Conservation (phyloP, 2,797 vertebrate species). For the Lutjanus campechanus region DNA sequence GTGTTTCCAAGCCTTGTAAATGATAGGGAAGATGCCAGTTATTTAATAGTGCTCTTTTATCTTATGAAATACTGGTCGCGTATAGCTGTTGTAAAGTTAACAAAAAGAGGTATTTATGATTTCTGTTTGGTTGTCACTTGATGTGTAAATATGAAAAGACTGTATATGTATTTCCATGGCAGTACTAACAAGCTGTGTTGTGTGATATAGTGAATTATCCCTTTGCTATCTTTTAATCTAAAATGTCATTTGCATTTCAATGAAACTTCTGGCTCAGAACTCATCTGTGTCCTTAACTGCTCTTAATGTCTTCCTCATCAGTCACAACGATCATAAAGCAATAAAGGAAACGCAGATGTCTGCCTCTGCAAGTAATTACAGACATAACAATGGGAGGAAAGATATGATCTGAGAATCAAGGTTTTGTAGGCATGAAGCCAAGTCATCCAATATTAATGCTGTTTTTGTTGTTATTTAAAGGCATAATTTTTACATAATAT, state of each 20-base stretch:
- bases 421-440: neutral
- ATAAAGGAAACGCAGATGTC: slow-evolving; percentile 23
- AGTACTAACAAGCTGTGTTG: slow-evolving; percentile 89
- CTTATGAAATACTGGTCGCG: slow-evolving; percentile 82
- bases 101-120: slow-evolving; percentile 90
- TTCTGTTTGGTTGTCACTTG: slow-evolving; percentile 85
- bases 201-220: slow-evolving; percentile 88
- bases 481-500: neutral
- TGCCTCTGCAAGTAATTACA: slow-evolving; percentile 25
- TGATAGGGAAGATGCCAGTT: slow-evolving; percentile 87
- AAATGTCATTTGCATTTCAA: slow-evolving; percentile 87
- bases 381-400: slow-evolving; percentile 3
- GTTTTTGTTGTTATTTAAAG: neutral
- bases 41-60: slow-evolving; percentile 88
- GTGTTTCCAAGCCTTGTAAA: slow-evolving; percentile 85
- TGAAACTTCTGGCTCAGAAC: slow-evolving; percentile 11
- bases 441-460: neutral
- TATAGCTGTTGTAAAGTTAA: slow-evolving; percentile 91
- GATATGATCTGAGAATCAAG: neutral
- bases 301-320: slow-evolving; percentile 3
- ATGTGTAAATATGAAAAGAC: slow-evolving; percentile 89
- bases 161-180: slow-evolving; percentile 89
- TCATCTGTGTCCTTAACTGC: slow-evolving; percentile 40
- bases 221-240: slow-evolving; percentile 91
- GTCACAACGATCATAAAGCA: neutral